Evolutionary conservation across 2,888 invertebrate genomes (phyloP), one percentile per base, ranked within the genome.

Genomic region (Altica lythri): DNA sequence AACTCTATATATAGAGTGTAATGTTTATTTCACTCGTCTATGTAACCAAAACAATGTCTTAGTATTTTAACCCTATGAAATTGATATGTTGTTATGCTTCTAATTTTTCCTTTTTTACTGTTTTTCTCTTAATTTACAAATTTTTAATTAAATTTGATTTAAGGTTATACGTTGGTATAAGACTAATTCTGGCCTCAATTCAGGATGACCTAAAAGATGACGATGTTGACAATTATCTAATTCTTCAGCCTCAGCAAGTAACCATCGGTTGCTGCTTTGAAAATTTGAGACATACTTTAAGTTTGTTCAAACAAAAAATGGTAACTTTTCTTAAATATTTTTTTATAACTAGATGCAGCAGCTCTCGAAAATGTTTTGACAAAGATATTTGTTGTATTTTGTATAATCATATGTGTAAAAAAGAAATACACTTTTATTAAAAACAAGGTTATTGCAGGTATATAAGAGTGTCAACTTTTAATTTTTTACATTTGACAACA

Each of bases 91-190:
- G n/a, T n/a, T n/a, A n/a, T n/a, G n/a, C n/a, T n/a, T n/a, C n/a
- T n/a, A n/a, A n/a, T n/a, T n/a, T 9, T 16, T 17, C 13, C 8
- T 19, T 19, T 19, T 19, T 19, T 19, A 19, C 6, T 22, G 22
- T 22, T 27, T n/a, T 8, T n/a, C 4, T 27, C 27, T 27, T n/a
- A 9, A 27, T 5, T 27, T 5, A 35, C 16, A 16, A 12, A 35
- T 8, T 13, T 8, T 35, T 27, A 5, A 1, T 27, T 18, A 10
- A 32, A 6, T 27, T 4, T 16, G 13, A 30, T 59, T 61, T 38
- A 32, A 65, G 63, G 44, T 52, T 60, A 16, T 62, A 65, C 27
- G 58, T 62, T 46, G 51, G 59, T 19, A 53, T 57, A 34, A 53
- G 58, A 46, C 14, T 61, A 17, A 52, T 61, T 42, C 19, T 59